These are phyloP conservation scores for Rotaria magnacalcarata DNA, from an alignment of 2,888 invertebrate genomes.

Conservation along the genomic window DNA sequence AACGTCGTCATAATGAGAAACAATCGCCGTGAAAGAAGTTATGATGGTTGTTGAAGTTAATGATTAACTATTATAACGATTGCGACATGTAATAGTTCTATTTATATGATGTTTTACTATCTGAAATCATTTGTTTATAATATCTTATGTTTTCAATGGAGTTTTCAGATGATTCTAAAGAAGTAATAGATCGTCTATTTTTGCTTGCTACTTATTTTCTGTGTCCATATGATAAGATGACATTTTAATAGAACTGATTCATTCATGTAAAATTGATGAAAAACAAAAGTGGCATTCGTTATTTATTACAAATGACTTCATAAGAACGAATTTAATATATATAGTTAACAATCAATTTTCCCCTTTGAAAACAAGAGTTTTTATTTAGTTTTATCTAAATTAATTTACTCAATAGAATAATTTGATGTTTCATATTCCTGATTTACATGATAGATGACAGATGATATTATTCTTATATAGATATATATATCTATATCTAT, in stretches of 20 bases:
- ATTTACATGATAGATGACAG: no score
- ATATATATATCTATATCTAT: no score
- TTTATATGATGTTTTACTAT: neutral
- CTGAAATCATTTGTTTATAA: neutral
- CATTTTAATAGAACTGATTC: neutral
- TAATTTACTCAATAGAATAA: no score
- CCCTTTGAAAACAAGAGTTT: no score
- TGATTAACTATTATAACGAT: neutral
- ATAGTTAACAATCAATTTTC: no score
- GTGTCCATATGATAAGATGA: neutral
- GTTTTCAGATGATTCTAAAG: neutral
- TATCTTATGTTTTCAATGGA: neutral
- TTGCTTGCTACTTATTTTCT: neutral
- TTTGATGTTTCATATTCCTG: no score
- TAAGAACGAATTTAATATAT: no score
- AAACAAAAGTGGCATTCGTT: neutral
- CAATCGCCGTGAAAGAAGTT: no score
- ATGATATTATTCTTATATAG: no score
- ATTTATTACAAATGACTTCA: no score
- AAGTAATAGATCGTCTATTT: neutral
- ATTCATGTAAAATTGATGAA: neutral
- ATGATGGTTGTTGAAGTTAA: neutral
- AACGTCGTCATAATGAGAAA: no score
- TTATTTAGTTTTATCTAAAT: no score
- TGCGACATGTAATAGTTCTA: neutral